phyloP scores from a whole-genome alignment of 2,888 invertebrate genomes.

The Xanthorhoe spadicearia region DNA sequence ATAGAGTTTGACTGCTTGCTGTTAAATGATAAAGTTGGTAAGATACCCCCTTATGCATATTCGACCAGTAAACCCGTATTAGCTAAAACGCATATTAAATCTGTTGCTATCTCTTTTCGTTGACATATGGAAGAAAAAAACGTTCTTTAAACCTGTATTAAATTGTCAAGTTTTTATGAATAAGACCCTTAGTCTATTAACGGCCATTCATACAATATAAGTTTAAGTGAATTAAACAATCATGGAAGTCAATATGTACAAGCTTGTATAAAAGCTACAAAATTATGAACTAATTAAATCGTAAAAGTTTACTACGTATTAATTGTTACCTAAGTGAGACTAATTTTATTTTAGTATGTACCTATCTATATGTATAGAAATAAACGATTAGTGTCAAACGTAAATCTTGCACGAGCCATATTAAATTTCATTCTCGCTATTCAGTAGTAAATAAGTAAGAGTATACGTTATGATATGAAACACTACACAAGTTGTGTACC shows the following conservation, averaged over 20 bases:
- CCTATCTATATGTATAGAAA: not conserved
- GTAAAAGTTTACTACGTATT: not conserved
- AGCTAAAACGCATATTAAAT: too few relatives aligned
- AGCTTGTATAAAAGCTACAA: not conserved
- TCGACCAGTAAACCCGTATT: too few relatives aligned
- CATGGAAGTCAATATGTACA: not conserved
- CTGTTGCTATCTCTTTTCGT: too few relatives aligned
- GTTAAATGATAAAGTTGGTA: not conserved
- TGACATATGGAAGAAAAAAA: too few relatives aligned
- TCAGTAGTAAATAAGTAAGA: constrained; percentile 36
- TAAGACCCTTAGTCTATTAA: too few relatives aligned
- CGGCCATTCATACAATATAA: not conserved
- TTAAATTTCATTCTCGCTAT: constrained; percentile 42
- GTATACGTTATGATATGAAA: constrained; percentile 28
- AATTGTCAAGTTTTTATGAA: too few relatives aligned
- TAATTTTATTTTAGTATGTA: not conserved
- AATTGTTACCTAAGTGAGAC: not conserved
- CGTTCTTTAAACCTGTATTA: too few relatives aligned
- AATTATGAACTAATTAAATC: too few relatives aligned
- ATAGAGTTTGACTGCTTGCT: not conserved
- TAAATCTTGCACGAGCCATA: constrained; percentile 26
- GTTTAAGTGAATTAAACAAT: not conserved
- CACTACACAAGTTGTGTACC: constrained; percentile 9
- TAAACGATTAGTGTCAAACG: not conserved
- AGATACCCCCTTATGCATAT: too few relatives aligned